Evolutionary conservation across 2,888 invertebrate genomes (phyloP), one percentile per base, ranked within the genome.

Genomic region (Andrena camellia): DNA sequence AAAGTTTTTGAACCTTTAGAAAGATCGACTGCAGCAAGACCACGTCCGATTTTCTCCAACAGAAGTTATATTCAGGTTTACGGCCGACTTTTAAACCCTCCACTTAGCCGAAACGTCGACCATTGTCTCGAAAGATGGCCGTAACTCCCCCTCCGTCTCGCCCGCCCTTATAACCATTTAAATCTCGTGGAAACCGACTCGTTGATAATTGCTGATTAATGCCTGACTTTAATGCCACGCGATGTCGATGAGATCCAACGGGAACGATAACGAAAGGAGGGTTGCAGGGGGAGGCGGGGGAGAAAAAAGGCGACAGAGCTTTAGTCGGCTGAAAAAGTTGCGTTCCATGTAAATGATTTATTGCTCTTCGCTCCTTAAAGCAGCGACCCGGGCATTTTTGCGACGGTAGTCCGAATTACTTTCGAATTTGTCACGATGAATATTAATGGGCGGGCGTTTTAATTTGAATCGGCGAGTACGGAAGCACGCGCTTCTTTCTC

Each of bases 351-450:
- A 59, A 79, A 78, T 79, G 60, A 80, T 80, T 79, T 62, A 80
- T 80, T 54, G 60, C 60, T 35, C 17, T 10, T 8, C 13, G 64
- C 64, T 71, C 70, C 17, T 79, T 79, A 66, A 80, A 70, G 59
- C 80, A 64, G 64, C 57, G 80, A 79, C 66, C 70, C 1, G 42
- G 33, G 33, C 26, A 80, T 70, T 66, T 70, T 70, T 79, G 42
- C 17, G 4, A 48, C 20, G 29, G 5, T 10, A 26, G 10, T 71
- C 42, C 64, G 80, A 80, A 80, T 80, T 63, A 63, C 54, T 52
- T 59, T 69, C 35, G 42, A 29, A 62, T 69, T 69, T 64, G 54
- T 42, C 23, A 0, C 23, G 68, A 79, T 79, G 69, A 79, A 79
- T 79, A 79, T 79, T 79, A 69, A 78, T 64, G 20, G 29, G 0